Base-by-base conservation (phyloP, 1,140 invertebrate genomes). In the Neodiprion fabricii region DNA sequence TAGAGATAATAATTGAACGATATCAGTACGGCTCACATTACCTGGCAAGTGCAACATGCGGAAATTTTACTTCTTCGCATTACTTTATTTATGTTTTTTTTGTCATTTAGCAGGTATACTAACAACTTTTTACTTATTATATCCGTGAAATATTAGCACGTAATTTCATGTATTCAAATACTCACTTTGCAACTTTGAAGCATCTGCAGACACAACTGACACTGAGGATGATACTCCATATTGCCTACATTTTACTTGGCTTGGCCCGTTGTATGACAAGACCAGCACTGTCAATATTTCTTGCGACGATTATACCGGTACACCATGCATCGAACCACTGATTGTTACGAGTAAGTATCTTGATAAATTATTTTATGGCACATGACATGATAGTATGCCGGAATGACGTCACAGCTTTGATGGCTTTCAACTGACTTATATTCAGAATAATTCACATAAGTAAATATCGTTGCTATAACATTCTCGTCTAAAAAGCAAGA, bases 231-330 rank as follows among this genome's bases (percentile, higher is more conserved):
- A 69, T 10, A 9, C 50, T 65, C 4, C 66, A 49, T 21, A 71
- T 2, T 85, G 83, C 47, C 84, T 79, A 74, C 10, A 77, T 5
- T 81, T 78, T 21, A 81, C 79, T 49, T 84, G 84, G 83, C 47
- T 77, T 66, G 74, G 75, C 50, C 17, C 74, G 47, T 28, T 2
- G 11, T 48, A 48, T 28, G n/a, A 74, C 7, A 53, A 71, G 21
- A 14, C 48, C 12, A 67, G 9, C 1, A 71, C 66, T 21, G 50
- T 75, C 7, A 78, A 78, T 67, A 79, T 77, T 73, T 65, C 68
- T 9, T 21, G 68, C 68, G 66, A 23, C 9, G 23, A 70, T 12
- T 23, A 9, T 3, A 9, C 14, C 5, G 49, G 50, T 48, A 28
- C 65, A 21, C 83, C 83, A n/a, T 85, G 84, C 48, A 21, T 83